These are phyloP conservation scores for Podocnemis expansa DNA, from an alignment of 2,113 vertebrate genomes.

Conservation along the genomic window DNA sequence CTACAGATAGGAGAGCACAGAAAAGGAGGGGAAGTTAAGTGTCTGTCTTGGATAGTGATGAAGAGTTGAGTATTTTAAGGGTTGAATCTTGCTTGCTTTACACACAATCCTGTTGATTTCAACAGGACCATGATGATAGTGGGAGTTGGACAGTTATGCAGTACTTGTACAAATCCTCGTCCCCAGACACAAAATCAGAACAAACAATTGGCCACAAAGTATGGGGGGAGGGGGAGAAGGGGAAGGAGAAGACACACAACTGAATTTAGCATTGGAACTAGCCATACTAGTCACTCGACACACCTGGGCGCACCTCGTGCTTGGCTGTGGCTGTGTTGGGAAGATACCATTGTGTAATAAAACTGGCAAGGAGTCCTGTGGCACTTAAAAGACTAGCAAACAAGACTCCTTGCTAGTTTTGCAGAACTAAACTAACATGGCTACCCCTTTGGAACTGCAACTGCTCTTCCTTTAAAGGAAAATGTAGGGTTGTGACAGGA, in stretches of 20 bases:
- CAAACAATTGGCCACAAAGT: background rate
- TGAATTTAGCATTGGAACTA: background rate
- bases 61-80: background rate
- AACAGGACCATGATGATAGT: background rate
- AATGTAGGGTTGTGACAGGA: fast-evolving
- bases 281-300: background rate
- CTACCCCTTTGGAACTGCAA: too few relatives aligned
- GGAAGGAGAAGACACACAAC: background rate
- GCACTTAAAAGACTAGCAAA: too few relatives aligned
- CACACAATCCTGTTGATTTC: background rate
- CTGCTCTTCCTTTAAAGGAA: background rate
- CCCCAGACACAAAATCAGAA: background rate
- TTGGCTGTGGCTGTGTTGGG: background rate
- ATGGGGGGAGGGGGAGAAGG: background rate
- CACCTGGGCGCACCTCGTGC: background rate
- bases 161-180: background rate
- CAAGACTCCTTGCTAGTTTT: too few relatives aligned
- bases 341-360: too few relatives aligned
- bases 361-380: too few relatives aligned
- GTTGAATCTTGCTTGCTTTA: background rate
- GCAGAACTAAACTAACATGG: too few relatives aligned
- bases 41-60: background rate
- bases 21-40: background rate
- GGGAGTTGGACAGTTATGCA: background rate
- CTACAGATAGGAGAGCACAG: too few relatives aligned